A percentile compares a stretch with the other conserved stretches of the same genome.
phyloP scores from a whole-genome alignment of 2,113 vertebrate species.

The Ursus arctos region DNA sequence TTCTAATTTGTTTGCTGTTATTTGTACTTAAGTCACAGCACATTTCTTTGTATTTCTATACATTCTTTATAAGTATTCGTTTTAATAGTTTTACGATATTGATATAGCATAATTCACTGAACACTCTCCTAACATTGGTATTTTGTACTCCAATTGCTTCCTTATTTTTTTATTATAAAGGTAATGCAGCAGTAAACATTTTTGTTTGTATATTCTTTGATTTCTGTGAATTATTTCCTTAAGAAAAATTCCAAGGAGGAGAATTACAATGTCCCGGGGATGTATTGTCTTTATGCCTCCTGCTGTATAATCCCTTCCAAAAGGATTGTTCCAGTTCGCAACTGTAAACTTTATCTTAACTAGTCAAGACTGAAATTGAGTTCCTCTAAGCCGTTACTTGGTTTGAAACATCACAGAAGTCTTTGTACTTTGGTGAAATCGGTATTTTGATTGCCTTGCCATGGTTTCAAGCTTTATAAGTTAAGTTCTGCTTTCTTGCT shows the following conservation, averaged over 20 bases:
- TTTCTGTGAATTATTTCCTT: constrained; percentile 45
- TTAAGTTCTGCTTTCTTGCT: constrained; percentile 62
- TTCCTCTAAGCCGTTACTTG: constrained; percentile 48
- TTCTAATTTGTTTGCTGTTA: background rate
- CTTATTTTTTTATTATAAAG: constrained; percentile 48
- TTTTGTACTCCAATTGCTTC: background rate
- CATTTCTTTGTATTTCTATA: background rate
- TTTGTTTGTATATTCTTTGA: background rate
- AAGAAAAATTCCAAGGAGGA: constrained; percentile 17
- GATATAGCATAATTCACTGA: background rate
- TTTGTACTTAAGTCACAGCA: background rate
- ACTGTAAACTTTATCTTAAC: constrained; percentile 61
- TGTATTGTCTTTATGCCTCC: constrained; percentile 29
- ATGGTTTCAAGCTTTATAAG: constrained; percentile 52
- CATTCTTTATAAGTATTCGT: constrained; percentile 38
- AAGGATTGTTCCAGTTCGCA: background rate
- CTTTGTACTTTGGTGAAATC: constrained; percentile 60
- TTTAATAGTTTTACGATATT: constrained; percentile 3
- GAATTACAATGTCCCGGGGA: background rate
- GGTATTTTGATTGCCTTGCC: constrained; percentile 52
- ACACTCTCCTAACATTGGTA: background rate
- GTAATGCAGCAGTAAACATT: background rate
- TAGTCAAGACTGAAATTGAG: constrained; percentile 53
- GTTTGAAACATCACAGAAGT: constrained; percentile 46
- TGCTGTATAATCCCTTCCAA: constrained; percentile 26